Conservation (phyloP, 1,140 invertebrate genomes). For the Procambarus clarkii region DNA sequence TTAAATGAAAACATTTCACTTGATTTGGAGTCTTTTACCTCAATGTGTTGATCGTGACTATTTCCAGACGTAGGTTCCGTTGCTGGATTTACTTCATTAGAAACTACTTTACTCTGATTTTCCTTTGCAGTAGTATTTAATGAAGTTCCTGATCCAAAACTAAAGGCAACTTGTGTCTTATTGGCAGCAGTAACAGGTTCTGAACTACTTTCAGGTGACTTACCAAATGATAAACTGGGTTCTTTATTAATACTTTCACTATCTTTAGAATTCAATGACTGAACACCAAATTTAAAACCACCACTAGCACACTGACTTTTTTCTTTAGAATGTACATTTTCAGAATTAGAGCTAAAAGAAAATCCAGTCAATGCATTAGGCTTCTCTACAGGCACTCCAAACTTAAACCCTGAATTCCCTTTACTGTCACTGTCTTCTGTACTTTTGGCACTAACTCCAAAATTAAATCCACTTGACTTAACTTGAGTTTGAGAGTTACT, state of each 20-base stretch:
- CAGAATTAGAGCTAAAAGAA: slow-evolving; percentile 33
- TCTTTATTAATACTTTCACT: background rate
- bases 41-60: slow-evolving; percentile 10
- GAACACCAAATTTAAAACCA: slow-evolving; percentile 58
- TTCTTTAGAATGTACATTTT: slow-evolving; percentile 48
- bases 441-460: slow-evolving; percentile 66
- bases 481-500: slow-evolving; percentile 45
- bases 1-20: slow-evolving; percentile 22
- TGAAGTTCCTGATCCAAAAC: slow-evolving; percentile 40
- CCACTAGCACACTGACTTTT: slow-evolving; percentile 42
- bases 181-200: slow-evolving; percentile 30
- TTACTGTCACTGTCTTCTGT: slow-evolving; percentile 36
- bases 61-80: slow-evolving; percentile 27
- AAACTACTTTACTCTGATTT: background rate
- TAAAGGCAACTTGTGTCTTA: slow-evolving; percentile 35
- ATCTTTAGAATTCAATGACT: slow-evolving; percentile 23
- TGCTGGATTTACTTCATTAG: slow-evolving; percentile 10
- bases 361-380: slow-evolving; percentile 39
- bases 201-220: slow-evolving; percentile 3
- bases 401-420: slow-evolving; percentile 50
- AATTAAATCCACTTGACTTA: slow-evolving; percentile 53
- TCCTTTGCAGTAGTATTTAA: slow-evolving; percentile 19
- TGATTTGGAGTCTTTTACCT: slow-evolving; percentile 13
- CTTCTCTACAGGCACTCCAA: slow-evolving; percentile 61
- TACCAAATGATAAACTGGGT: slow-evolving; percentile 19